Percentiles rank a stretch among this genome's conserved stretches.
Conservation (phyloP, 2,888 invertebrate genomes). For the Tetragonisca angustula region DNA sequence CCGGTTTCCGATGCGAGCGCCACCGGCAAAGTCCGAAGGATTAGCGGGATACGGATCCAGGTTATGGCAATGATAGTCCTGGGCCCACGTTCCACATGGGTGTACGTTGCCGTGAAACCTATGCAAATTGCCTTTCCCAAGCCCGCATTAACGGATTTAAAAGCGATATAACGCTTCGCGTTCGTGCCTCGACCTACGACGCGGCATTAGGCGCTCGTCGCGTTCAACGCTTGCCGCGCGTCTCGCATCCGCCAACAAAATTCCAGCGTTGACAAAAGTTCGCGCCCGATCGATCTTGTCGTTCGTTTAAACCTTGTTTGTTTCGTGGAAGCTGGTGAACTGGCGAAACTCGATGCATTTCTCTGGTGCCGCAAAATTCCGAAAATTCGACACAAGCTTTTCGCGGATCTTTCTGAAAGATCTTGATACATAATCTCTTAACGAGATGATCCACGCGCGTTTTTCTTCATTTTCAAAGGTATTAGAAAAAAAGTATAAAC, state of each 20-base stretch:
- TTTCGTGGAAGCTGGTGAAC: not conserved
- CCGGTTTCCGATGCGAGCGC: slow-evolving; percentile 49
- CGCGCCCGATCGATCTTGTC: not conserved
- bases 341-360: not conserved
- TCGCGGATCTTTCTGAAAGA: too few species aligned
- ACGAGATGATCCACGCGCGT: too few species aligned
- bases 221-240: slow-evolving; percentile 70
- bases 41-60: slow-evolving; percentile 68
- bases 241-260: slow-evolving; percentile 31
- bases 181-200: slow-evolving; percentile 69
- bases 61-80: slow-evolving; percentile 65
- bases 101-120: slow-evolving; percentile 71
- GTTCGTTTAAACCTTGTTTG: not conserved
- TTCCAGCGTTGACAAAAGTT: not conserved
- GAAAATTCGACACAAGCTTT: too few species aligned
- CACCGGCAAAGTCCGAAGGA: slow-evolving; percentile 71
- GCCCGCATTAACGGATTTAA: slow-evolving; percentile 81
- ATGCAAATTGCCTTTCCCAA: slow-evolving; percentile 79
- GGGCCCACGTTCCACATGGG: slow-evolving; percentile 14
- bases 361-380: too few species aligned
- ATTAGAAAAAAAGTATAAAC: too few species aligned
- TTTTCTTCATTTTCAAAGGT: too few species aligned
- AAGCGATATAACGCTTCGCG: slow-evolving; percentile 78
- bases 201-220: slow-evolving; percentile 75
- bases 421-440: too few species aligned